Percentiles rank a stretch among this genome's conserved stretches.
Conservation (phyloP, 1,140 invertebrate species). For the Stegodyphus dumicola region DNA sequence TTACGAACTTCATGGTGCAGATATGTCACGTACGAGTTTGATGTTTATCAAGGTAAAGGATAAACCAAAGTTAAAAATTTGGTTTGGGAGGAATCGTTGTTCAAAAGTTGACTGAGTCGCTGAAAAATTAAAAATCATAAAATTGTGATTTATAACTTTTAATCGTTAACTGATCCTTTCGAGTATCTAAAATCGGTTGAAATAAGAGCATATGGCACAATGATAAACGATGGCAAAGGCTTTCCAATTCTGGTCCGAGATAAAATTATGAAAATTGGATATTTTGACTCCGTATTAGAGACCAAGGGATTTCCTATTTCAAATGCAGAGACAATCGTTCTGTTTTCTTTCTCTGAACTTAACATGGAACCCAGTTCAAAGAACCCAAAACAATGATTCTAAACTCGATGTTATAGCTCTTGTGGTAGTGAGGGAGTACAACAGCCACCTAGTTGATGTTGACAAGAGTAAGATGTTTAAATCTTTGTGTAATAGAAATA, state of each 20-base stretch:
- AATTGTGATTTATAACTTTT: slow-evolving; percentile 24
- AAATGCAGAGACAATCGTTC: slow-evolving; percentile 31
- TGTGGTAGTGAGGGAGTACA: slow-evolving; percentile 24
- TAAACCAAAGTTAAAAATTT: slow-evolving; percentile 12
- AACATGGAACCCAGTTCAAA: slow-evolving; percentile 21
- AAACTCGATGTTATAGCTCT: slow-evolving; percentile 6
- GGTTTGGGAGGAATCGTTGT: neutral
- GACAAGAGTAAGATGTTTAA: slow-evolving; percentile 38
- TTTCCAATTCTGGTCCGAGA: slow-evolving; percentile 23
- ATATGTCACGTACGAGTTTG: slow-evolving; percentile 46
- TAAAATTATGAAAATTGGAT: slow-evolving; percentile 4
- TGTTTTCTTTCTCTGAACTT: slow-evolving; percentile 22
- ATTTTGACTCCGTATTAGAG: slow-evolving; percentile 26
- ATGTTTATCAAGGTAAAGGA: slow-evolving; percentile 13
- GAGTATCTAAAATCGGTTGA: slow-evolving; percentile 8
- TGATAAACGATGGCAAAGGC: neutral
- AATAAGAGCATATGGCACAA: slow-evolving; percentile 28
- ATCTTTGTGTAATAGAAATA: slow-evolving; percentile 19
- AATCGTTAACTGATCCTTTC: neutral
- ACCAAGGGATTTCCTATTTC: slow-evolving; percentile 28
- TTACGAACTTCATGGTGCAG: slow-evolving; percentile 24
- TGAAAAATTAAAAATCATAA: slow-evolving; percentile 16
- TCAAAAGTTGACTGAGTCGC: slow-evolving; percentile 9
- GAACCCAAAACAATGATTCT: neutral
- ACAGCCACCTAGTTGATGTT: slow-evolving; percentile 8